phyloP scores from a whole-genome alignment of 2,797 vertebrate species.

The Gadopsis marmoratus region DNA sequence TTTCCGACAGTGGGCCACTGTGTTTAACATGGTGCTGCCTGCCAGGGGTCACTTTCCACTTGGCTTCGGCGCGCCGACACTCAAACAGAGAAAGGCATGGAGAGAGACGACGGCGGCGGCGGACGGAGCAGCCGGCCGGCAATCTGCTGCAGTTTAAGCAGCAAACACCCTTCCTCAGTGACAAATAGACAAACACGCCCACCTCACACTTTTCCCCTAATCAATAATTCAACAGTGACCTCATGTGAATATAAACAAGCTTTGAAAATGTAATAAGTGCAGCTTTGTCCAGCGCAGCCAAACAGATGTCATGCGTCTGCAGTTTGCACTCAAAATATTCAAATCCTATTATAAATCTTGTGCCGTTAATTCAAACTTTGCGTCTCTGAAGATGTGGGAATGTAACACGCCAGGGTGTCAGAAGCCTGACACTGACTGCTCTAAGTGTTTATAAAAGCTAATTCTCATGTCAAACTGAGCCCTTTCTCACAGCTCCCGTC shows the following conservation, averaged over 20 bases:
- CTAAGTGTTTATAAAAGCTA: constrained; percentile 62
- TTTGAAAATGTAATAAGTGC: constrained; percentile 53
- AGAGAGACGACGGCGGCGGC: constrained; percentile 48
- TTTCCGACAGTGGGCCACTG: constrained; percentile 78
- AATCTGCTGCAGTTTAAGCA: constrained; percentile 65
- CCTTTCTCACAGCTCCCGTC: constrained; percentile 63
- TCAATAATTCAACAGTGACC: constrained; percentile 82
- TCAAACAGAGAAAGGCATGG: constrained; percentile 51
- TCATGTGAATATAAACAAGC: constrained; percentile 73
- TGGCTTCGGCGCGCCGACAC: constrained; percentile 51
- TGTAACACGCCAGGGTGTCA: constrained; percentile 38
- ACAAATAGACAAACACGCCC: constrained; percentile 58
- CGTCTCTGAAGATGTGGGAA: constrained; percentile 33
- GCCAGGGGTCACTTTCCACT: constrained; percentile 82
- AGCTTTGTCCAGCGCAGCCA: constrained; percentile 43
- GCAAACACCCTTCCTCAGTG: constrained; percentile 71
- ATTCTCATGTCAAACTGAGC: constrained; percentile 59
- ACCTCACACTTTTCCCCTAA: constrained; percentile 75
- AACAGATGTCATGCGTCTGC: constrained; percentile 52
- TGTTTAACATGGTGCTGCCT: constrained; percentile 62
- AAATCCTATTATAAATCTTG: constrained; percentile 45
- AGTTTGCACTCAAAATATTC: constrained; percentile 25
- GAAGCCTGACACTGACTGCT: constrained; percentile 43
- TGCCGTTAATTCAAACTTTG: constrained; percentile 29
- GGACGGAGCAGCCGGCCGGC: constrained; percentile 18